A percentile compares a stretch with the other conserved stretches of the same genome.
Evolutionary conservation across 2,797 vertebrate species (phyloP).

Genomic region (Liparis tanakae): DNA sequence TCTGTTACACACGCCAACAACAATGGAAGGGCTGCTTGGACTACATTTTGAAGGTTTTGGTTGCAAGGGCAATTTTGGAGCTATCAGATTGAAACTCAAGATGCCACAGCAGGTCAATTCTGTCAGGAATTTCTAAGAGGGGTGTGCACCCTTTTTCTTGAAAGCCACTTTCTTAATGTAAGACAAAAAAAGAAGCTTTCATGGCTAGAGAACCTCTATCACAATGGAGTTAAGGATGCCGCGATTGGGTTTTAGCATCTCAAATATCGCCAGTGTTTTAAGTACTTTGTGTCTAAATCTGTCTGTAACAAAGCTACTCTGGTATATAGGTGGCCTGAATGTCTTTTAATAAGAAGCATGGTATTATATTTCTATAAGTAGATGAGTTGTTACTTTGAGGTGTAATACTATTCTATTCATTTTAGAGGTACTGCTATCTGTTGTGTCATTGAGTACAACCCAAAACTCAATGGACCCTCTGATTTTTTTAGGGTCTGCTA

Average conservation of each 20-base stretch:
- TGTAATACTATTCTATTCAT: constrained; percentile 58
- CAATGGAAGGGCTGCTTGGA: constrained; percentile 58
- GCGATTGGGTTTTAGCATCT: constrained; percentile 54
- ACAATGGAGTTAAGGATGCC: constrained; percentile 58
- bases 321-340: constrained; percentile 42
- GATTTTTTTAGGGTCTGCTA: constrained; percentile 55
- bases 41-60: constrained; percentile 67
- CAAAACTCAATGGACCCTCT: constrained; percentile 50
- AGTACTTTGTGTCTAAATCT: constrained; percentile 32
- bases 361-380: constrained; percentile 62
- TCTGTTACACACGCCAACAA: constrained; percentile 59
- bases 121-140: constrained; percentile 73
- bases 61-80: constrained; percentile 75
- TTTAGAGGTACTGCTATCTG: constrained; percentile 47
- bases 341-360: constrained; percentile 55
- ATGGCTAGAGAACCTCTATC: constrained; percentile 41
- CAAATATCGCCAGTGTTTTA: constrained; percentile 58
- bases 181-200: constrained; percentile 50
- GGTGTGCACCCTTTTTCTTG: constrained; percentile 47
- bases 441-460: constrained; percentile 17
- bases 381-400: constrained; percentile 32
- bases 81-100: constrained; percentile 84
- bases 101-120: constrained; percentile 71
- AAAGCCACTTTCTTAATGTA: constrained; percentile 63
- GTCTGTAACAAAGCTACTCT: constrained; percentile 52